Evolutionary conservation across 1,140 invertebrate genomes (phyloP), one percentile per base, ranked within the genome.

Genomic region (Trichonephila clavipes): DNA sequence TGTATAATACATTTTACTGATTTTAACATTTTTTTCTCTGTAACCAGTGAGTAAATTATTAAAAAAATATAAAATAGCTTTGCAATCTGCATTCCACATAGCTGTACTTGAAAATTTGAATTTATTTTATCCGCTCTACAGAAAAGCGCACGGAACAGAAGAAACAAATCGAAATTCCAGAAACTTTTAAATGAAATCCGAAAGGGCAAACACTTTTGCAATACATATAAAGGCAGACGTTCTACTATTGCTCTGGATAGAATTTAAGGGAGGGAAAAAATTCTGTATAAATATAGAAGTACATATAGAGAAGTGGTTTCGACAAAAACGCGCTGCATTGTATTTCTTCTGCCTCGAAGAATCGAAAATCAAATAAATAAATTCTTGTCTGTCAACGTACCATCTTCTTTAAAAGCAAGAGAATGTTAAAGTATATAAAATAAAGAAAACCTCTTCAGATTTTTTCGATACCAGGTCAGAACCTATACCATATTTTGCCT

Each of bases 401-500:
- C 58, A 19, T 64, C 62, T 64, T 64, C 62, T 64, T 62, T 87
- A 51, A 51, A 62, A 87, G 44, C 44, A 4, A 16, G 8, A 40
- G 44, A 64, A 28, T 58, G 18, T 18, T 58, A 83, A 44, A 83
- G 82, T 58, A 83, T 58, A 51, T 58, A 58, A 83, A 83, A 83
- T 83, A 83, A 83, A 83, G 51, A 83, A 51, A 4, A 16, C 14
- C 16, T 40, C 34, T 40, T 24, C 72, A 28, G 62, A 18, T 18
- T 19, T 64, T 64, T 21, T 64, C 16, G 62, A 64, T 64, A 64
- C 62, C 14, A 16, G 62, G 72, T 6, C n/a, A n/a, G n/a, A 77
- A 77, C 72, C 72, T 77, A 10, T 77, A 62, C n/a, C 85, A 86
- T 51, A 89, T 89, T 89, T 89, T 89, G 64, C 51, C 62, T 89